Percentiles rank a stretch among this genome's conserved stretches.
Conservation (phyloP, 2,113 vertebrate genomes). For the Pyrgilauda ruficollis region DNA sequence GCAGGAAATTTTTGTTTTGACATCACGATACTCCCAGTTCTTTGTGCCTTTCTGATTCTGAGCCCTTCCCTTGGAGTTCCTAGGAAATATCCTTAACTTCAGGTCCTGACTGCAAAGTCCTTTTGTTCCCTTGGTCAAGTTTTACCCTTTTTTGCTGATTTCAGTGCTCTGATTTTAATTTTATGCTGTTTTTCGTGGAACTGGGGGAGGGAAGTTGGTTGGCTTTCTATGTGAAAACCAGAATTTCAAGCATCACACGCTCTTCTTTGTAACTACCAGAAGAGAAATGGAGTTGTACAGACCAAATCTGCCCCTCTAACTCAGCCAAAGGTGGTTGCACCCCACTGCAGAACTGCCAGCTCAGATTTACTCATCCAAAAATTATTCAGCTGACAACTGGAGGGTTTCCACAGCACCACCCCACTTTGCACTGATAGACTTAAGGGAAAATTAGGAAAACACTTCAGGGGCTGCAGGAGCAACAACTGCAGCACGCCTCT, state of each 20-base stretch:
- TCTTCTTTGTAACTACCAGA: background rate
- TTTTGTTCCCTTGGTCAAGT: background rate
- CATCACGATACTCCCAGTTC: accelerated
- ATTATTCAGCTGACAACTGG: background rate
- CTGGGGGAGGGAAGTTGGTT: background rate
- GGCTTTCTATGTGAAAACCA: background rate
- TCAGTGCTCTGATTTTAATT: background rate
- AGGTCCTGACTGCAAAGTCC: background rate
- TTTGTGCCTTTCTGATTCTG: background rate
- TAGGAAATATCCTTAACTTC: background rate
- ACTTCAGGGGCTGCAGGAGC: background rate
- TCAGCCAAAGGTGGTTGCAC: background rate
- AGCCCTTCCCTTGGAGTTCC: background rate
- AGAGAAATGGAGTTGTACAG: background rate
- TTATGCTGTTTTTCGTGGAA: background rate
- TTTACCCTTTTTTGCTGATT: background rate
- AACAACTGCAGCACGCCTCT: background rate
- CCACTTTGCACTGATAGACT: background rate
- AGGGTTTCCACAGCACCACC: background rate
- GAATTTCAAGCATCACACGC: background rate
- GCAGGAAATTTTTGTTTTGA: background rate
- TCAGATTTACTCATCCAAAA: background rate
- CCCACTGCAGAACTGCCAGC: background rate
- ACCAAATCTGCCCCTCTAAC: background rate
- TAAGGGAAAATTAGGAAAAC: background rate